A percentile compares a stretch with the other conserved stretches of the same genome.
Conservation (phyloP, 2,797 vertebrate genomes). For the Brachyrhaphis roseni region DNA sequence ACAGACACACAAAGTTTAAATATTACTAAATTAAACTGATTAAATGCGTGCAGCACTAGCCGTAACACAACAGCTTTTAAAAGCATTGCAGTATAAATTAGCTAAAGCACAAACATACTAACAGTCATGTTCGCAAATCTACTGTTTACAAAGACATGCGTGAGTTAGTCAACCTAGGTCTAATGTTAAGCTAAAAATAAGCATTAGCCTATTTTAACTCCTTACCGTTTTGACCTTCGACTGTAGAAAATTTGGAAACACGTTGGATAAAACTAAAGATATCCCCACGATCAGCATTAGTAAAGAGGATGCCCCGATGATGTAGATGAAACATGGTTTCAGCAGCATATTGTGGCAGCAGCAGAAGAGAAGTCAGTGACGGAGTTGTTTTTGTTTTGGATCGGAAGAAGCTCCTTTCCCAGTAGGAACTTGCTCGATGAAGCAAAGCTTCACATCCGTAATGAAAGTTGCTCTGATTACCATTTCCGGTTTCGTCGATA, state of each 20-base stretch:
- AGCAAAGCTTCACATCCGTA: conserved; percentile 27
- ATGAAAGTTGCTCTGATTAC: accelerated
- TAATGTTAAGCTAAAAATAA: neutral
- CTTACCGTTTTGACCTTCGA: conserved; percentile 75
- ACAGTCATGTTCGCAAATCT: neutral
- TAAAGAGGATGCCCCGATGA: conserved; percentile 63
- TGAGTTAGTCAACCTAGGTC: conserved; percentile 1
- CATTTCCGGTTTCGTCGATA: conserved; percentile 60
- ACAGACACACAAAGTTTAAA: neutral
- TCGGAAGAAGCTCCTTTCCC: neutral
- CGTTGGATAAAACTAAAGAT: conserved; percentile 64
- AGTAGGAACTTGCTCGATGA: conserved; percentile 19
- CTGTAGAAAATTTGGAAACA: conserved; percentile 72
- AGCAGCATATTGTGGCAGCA: conserved; percentile 49
- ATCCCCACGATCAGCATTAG: conserved; percentile 74
- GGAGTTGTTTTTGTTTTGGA: conserved; percentile 62
- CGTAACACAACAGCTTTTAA: no score
- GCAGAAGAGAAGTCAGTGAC: neutral
- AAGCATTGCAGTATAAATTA: neutral
- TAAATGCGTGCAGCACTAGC: neutral
- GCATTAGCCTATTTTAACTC: neutral
- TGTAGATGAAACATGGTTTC: conserved; percentile 76
- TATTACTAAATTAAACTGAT: neutral
- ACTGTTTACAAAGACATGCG: neutral
- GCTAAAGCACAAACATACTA: neutral